Evolutionary conservation across 2,888 invertebrate genomes (phyloP).

Genomic region (Agriopis aurantiaria): DNA sequence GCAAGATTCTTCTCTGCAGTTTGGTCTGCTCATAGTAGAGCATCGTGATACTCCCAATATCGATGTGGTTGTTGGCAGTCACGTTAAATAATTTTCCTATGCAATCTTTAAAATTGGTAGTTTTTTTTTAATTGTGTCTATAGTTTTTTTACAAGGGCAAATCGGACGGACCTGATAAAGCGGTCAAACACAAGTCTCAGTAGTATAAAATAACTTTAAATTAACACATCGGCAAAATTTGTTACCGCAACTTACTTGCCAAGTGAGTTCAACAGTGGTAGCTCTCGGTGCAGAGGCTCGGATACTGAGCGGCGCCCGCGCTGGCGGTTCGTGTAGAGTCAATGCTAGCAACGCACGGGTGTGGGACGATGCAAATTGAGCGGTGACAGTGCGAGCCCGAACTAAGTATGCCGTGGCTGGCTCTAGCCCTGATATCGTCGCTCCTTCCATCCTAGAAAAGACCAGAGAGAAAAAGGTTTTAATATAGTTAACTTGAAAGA

Average conservation of each 20-base stretch:
- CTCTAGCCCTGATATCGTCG: slow-evolving; percentile 77
- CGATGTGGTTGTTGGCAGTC: too few relatives aligned
- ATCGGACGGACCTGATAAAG: too few relatives aligned
- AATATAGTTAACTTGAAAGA: background rate
- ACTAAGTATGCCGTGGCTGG: slow-evolving; percentile 81
- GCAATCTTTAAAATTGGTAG: too few relatives aligned
- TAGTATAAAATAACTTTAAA: background rate
- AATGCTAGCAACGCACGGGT: slow-evolving; percentile 77
- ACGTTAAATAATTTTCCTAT: too few relatives aligned
- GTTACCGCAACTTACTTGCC: slow-evolving; percentile 68
- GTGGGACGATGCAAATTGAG: slow-evolving; percentile 79
- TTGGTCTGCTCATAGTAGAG: too few relatives aligned
- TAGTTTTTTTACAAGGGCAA: too few relatives aligned
- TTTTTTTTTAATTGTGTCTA: too few relatives aligned
- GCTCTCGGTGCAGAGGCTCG: slow-evolving; percentile 75
- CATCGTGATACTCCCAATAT: too few relatives aligned
- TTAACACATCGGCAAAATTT: too few relatives aligned
- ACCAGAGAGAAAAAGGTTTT: background rate
- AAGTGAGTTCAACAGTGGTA: slow-evolving; percentile 75
- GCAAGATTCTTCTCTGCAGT: too few relatives aligned
- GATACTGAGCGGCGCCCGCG: slow-evolving; percentile 73
- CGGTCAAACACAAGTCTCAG: too few relatives aligned
- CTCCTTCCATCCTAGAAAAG: slow-evolving; percentile 67
- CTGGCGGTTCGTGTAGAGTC: slow-evolving; percentile 79
- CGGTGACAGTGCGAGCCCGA: slow-evolving; percentile 76